phyloP scores from a whole-genome alignment of 2,113 vertebrate genomes.

The Cryptotis parvus region DNA sequence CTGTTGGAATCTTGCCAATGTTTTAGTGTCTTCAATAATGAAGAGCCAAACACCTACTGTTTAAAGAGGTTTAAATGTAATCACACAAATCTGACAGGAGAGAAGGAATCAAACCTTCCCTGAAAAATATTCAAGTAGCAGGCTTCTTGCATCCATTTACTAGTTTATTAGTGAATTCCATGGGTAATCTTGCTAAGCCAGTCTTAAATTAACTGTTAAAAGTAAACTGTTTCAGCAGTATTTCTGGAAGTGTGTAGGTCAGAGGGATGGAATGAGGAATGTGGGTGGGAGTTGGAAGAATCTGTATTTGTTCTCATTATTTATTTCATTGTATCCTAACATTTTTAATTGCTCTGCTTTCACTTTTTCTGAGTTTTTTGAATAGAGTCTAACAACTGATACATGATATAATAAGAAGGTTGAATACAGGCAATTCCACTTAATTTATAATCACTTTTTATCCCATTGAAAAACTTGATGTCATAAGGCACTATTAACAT shows the following conservation, averaged over 20 bases:
- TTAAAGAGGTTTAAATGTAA: neutral
- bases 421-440: neutral
- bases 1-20: neutral
- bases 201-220: neutral
- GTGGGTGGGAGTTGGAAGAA: neutral
- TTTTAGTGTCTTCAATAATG: neutral
- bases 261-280: no score
- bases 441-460: slow-evolving; percentile 57
- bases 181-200: neutral
- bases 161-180: neutral
- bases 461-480: slow-evolving; percentile 46
- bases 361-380: neutral
- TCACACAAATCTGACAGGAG: neutral
- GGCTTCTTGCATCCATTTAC: neutral
- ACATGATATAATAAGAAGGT: neutral
- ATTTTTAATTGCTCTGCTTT: slow-evolving; percentile 7
- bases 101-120: neutral
- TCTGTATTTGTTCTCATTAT: neutral
- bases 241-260: neutral
- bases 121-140: neutral
- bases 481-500: slow-evolving; percentile 49
- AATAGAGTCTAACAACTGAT: slow-evolving; percentile 13
- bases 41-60: neutral
- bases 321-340: neutral
- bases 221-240: neutral